These are phyloP conservation scores for Ips typographus DNA, from an alignment of 1,140 invertebrate species.

Conservation along the genomic window DNA sequence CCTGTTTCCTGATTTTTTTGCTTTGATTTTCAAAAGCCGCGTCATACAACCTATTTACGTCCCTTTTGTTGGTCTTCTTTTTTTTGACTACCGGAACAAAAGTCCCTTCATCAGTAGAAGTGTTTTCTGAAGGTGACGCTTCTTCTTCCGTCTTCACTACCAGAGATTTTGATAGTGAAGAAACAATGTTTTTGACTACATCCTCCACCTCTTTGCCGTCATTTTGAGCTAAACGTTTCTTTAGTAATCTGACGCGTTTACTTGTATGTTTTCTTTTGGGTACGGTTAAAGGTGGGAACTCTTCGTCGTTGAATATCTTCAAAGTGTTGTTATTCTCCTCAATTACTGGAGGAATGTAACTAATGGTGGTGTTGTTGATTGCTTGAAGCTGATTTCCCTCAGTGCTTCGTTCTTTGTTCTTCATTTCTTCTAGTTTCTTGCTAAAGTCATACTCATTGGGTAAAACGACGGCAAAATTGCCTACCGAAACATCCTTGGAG, in stretches of 20 bases:
- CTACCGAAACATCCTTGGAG: slow-evolving; percentile 36
- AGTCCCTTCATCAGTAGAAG: neutral
- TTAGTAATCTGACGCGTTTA: neutral
- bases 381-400: slow-evolving; percentile 9
- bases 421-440: slow-evolving; percentile 29
- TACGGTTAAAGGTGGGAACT: neutral
- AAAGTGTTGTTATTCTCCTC: neutral
- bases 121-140: neutral
- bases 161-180: slow-evolving; percentile 9
- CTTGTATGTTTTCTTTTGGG: neutral
- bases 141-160: neutral
- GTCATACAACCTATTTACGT: slow-evolving; percentile 26
- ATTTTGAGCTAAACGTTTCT: slow-evolving; percentile 8
- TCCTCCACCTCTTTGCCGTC: slow-evolving; percentile 10
- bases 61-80: slow-evolving; percentile 14
- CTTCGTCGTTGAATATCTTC: neutral
- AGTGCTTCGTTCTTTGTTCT: slow-evolving; percentile 23
- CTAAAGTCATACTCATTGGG: slow-evolving; percentile 29
- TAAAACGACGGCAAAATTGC: slow-evolving; percentile 31
- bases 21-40: slow-evolving; percentile 31
- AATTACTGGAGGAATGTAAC: slow-evolving; percentile 17
- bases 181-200: slow-evolving; percentile 4
- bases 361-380: slow-evolving; percentile 8
- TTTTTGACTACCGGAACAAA: neutral
- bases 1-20: slow-evolving; percentile 30